These are phyloP conservation scores for Melieria omissa DNA, from an alignment of 2,888 invertebrate species.

Conservation along the genomic window DNA sequence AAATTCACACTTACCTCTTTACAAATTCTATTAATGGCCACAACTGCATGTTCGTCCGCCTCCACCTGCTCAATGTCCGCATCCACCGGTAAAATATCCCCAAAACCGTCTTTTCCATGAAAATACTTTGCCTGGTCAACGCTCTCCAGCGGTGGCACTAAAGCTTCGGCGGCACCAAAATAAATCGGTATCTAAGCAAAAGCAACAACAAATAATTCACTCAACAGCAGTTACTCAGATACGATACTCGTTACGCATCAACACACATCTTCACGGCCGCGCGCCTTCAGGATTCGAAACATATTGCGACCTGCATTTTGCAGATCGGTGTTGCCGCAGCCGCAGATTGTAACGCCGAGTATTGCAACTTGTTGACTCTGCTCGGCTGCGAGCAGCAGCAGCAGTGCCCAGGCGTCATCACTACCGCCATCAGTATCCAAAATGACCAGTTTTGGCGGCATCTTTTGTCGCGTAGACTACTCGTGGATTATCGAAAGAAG, in stretches of 20 bases:
- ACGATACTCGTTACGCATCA: constrained; percentile 58
- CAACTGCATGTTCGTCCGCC: constrained; percentile 71
- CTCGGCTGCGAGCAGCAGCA: constrained; percentile 71
- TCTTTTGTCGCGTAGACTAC: neutral
- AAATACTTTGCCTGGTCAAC: constrained; percentile 64
- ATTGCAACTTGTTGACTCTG: constrained; percentile 60
- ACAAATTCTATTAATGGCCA: constrained; percentile 72
- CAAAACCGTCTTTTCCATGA: constrained; percentile 79
- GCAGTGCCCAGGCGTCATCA: constrained; percentile 75
- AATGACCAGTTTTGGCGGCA: constrained; percentile 63
- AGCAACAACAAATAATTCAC: neutral
- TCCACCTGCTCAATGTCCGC: constrained; percentile 67
- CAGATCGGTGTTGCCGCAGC: constrained; percentile 78
- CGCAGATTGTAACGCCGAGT: constrained; percentile 77
- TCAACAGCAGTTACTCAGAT: neutral
- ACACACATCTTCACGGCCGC: constrained; percentile 71
- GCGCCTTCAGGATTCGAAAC: constrained; percentile 73
- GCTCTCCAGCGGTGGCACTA: constrained; percentile 66
- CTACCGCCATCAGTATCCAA: constrained; percentile 74
- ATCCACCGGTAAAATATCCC: constrained; percentile 70
- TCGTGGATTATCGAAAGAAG: neutral
- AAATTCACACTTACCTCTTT: constrained; percentile 66
- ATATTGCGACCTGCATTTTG: constrained; percentile 78
- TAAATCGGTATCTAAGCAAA: constrained; percentile 75
- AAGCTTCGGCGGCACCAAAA: constrained; percentile 70